Evolutionary conservation across 2,113 vertebrate species (phyloP).

Genomic region (Monopterus albus): DNA sequence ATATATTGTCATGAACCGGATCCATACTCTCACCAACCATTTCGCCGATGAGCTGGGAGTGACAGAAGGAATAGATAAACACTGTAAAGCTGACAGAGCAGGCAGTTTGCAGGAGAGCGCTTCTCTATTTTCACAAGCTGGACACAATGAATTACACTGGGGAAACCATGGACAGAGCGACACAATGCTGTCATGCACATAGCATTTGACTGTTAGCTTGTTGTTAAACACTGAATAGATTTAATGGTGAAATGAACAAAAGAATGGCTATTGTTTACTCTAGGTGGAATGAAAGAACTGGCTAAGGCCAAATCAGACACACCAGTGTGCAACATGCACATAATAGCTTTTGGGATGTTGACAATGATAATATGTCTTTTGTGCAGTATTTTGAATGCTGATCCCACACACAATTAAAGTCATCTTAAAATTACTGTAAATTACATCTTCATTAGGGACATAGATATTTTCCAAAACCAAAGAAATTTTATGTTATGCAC

Average conservation of each 20-base stretch:
- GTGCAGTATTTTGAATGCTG: not conserved
- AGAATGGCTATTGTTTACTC: constrained; percentile 5
- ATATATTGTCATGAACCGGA: constrained; percentile 73
- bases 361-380: not conserved
- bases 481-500: too few species aligned
- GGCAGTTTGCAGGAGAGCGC: constrained; percentile 6
- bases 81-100: constrained; percentile 50
- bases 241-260: not conserved
- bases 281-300: not conserved
- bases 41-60: constrained; percentile 45
- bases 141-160: constrained; percentile 3
- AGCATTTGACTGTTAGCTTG: not conserved
- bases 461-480: too few species aligned
- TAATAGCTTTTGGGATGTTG: not conserved
- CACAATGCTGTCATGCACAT: not conserved
- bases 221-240: constrained; percentile 4
- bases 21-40: constrained; percentile 65
- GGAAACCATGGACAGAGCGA: not conserved
- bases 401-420: not conserved
- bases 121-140: constrained; percentile 15
- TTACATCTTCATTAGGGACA: too few species aligned
- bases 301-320: not conserved
- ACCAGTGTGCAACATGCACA: not conserved
- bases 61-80: constrained; percentile 66
- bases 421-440: too few species aligned